Conservation (phyloP, 2,113 vertebrate genomes). For the Limnothrissa miodon region DNA sequence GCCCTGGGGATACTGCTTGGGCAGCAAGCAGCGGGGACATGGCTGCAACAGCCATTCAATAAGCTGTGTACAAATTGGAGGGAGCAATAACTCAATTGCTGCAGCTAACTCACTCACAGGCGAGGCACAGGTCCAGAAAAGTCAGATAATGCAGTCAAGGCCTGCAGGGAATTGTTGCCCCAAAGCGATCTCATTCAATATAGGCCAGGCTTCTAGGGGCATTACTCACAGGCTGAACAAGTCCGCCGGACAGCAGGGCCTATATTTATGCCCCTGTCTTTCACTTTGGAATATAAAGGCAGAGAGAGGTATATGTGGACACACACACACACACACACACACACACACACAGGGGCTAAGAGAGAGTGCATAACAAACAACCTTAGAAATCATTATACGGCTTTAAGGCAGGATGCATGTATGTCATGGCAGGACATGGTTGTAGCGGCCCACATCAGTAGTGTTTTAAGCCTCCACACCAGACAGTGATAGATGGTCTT, state of each 20-base stretch:
- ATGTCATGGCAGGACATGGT: background rate
- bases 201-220: constrained; percentile 62
- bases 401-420: background rate
- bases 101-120: constrained; percentile 73
- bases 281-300: constrained; percentile 55
- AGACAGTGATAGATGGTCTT: background rate
- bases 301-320: background rate
- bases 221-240: constrained; percentile 70
- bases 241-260: constrained; percentile 61
- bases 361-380: constrained; percentile 1
- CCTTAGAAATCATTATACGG: background rate
- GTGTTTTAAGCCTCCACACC: background rate
- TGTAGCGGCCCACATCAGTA: background rate
- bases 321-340: background rate
- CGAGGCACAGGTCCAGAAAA: constrained; percentile 70
- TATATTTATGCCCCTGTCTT: constrained; percentile 58
- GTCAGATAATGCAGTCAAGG: constrained; percentile 71
- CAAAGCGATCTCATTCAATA: constrained; percentile 72
- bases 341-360: background rate
- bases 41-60: constrained; percentile 67
- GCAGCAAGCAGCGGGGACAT: constrained; percentile 51
- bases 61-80: constrained; percentile 72
- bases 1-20: constrained; percentile 50
- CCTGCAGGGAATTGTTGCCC: constrained; percentile 72
- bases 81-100: constrained; percentile 76